These are phyloP conservation scores for Eustalomyia histrio DNA, from an alignment of 2,888 invertebrate species.

Conservation along the genomic window DNA sequence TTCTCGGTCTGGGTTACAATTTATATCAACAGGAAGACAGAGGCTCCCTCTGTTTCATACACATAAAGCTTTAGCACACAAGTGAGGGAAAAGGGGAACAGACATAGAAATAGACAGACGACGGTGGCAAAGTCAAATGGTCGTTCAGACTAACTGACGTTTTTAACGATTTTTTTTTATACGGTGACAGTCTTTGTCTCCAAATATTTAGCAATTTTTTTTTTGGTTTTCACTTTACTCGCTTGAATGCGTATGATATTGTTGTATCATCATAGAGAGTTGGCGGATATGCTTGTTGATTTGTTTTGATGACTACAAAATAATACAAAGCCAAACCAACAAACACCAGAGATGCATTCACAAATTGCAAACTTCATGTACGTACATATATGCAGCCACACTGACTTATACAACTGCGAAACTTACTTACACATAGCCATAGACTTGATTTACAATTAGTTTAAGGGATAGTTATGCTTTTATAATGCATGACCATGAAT, in stretches of 20 bases:
- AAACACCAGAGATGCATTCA: slow-evolving; percentile 40
- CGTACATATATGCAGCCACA: neutral
- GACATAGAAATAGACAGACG: slow-evolving; percentile 10
- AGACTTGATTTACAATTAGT: neutral
- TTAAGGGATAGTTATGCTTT: slow-evolving; percentile 38
- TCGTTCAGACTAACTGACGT: slow-evolving; percentile 12
- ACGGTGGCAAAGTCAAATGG: neutral
- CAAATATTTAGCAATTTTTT: neutral
- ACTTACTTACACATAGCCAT: neutral
- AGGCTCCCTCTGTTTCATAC: slow-evolving; percentile 45
- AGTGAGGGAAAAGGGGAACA: neutral
- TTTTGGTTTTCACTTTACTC: slow-evolving; percentile 4
- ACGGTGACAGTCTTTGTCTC: neutral
- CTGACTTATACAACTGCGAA: neutral
- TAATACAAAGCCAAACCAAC: slow-evolving; percentile 16
- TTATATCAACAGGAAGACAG: slow-evolving; percentile 57
- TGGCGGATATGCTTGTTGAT: slow-evolving; percentile 64
- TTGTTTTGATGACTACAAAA: slow-evolving; percentile 47
- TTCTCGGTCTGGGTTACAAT: slow-evolving; percentile 70
- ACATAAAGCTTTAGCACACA: slow-evolving; percentile 22
- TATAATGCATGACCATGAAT: slow-evolving; percentile 56
- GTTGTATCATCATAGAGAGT: slow-evolving; percentile 40
- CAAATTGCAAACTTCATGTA: neutral
- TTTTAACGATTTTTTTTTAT: neutral
- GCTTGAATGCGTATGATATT: slow-evolving; percentile 23